These are phyloP conservation scores for Anguilla anguilla DNA, from an alignment of 2,797 vertebrate genomes.

Conservation along the genomic window DNA sequence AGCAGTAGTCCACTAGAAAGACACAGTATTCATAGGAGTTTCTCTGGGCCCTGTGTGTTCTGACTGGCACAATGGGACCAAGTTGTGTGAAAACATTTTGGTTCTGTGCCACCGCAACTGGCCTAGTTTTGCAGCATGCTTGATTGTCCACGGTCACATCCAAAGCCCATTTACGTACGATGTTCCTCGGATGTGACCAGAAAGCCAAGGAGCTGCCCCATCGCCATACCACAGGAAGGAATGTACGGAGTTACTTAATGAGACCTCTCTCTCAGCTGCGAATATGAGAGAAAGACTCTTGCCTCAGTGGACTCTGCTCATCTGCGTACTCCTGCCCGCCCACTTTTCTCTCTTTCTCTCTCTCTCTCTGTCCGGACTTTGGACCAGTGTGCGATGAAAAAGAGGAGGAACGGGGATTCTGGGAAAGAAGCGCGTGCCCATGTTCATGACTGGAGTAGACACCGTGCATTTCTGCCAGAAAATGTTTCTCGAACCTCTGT, in stretches of 20 bases:
- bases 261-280: background rate
- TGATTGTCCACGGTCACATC: background rate
- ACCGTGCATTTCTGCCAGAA: background rate
- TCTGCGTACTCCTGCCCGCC: background rate
- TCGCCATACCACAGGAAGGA: constrained; percentile 1
- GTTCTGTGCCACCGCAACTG: background rate
- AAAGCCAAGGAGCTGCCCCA: background rate
- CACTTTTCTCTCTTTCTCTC: background rate
- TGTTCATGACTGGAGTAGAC: background rate
- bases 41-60: background rate
- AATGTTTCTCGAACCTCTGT: background rate
- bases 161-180: background rate
- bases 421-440: background rate
- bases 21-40: too few relatives aligned
- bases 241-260: constrained; percentile 28
- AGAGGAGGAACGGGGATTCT: background rate
- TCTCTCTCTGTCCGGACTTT: constrained; percentile 45
- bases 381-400: constrained; percentile 33
- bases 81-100: constrained; percentile 10
- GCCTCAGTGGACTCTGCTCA: background rate
- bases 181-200: constrained; percentile 9
- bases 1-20: too few relatives aligned
- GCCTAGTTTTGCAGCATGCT: background rate
- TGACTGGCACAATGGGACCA: background rate
- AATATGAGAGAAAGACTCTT: background rate